A percentile compares a stretch with the other conserved stretches of the same genome.
Conservation (phyloP, 1,140 invertebrate species). For the Galendromus occidentalis region DNA sequence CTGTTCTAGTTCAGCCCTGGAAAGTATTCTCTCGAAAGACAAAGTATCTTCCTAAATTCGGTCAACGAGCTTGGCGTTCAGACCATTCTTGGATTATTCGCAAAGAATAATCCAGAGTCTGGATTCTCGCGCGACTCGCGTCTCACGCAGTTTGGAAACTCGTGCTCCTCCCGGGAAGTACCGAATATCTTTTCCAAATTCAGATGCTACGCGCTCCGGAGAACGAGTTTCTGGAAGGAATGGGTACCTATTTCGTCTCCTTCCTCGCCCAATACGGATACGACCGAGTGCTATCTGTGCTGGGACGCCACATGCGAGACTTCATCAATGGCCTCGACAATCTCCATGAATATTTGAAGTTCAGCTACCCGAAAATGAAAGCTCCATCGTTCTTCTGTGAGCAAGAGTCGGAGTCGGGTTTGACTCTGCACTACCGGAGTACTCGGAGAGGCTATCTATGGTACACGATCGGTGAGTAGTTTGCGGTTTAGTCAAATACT, state of each 20-base stretch:
- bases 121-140: too few species aligned
- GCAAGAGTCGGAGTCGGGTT: constrained; percentile 62
- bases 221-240: constrained; percentile 64
- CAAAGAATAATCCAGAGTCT: too few species aligned
- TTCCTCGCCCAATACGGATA: constrained; percentile 89
- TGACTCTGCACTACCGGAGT: constrained; percentile 79
- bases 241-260: constrained; percentile 54
- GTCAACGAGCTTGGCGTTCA: too few species aligned
- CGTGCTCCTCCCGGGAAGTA: too few species aligned
- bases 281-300: constrained; percentile 64
- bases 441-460: constrained; percentile 78
- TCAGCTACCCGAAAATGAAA: constrained; percentile 76
- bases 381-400: constrained; percentile 92
- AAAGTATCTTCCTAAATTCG: too few species aligned
- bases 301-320: constrained; percentile 71
- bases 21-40: too few species aligned
- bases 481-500: not conserved
- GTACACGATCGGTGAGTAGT: constrained; percentile 90
- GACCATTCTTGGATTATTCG: too few species aligned
- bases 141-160: too few species aligned
- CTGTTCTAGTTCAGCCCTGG: too few species aligned
- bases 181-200: not conserved
- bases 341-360: constrained; percentile 87
- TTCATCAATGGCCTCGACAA: constrained; percentile 91
- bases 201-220: constrained; percentile 64